Evolutionary conservation across 2,888 invertebrate species (phyloP).

Genomic region (Tethea ocularis): DNA sequence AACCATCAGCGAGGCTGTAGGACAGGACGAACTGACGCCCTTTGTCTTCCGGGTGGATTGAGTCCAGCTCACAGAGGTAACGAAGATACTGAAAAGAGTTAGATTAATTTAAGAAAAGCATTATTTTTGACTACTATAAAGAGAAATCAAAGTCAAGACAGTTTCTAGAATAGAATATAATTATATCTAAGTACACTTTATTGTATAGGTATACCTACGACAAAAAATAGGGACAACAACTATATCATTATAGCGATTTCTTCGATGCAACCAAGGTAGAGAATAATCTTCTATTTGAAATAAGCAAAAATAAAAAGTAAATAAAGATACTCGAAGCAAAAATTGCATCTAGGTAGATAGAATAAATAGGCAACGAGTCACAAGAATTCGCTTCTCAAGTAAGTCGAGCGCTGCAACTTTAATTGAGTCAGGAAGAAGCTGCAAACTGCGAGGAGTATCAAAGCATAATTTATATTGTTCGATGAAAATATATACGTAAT

Average conservation of each 20-base stretch:
- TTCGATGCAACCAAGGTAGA: no score
- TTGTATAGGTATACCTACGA: no score
- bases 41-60: conserved; percentile 90
- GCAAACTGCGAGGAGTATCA: conserved; percentile 39
- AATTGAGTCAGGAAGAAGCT: conserved; percentile 54
- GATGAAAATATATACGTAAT: conserved; percentile 32
- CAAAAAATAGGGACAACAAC: no score
- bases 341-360: conserved; percentile 16
- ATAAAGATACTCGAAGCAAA: neutral
- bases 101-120: neutral
- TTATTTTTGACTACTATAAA: neutral
- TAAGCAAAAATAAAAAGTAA: neutral
- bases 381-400: conserved; percentile 26
- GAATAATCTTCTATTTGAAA: neutral
- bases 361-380: conserved; percentile 27
- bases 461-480: conserved; percentile 45
- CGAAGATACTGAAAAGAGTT: conserved; percentile 80
- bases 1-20: conserved; percentile 90
- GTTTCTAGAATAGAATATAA: no score
- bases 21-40: conserved; percentile 89
- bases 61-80: conserved; percentile 90
- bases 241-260: no score
- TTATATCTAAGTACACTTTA: no score
- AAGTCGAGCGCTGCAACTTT: conserved; percentile 51
- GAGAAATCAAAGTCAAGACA: neutral